phyloP scores from a whole-genome alignment of 2,797 vertebrate genomes.

The Sparus aurata region DNA sequence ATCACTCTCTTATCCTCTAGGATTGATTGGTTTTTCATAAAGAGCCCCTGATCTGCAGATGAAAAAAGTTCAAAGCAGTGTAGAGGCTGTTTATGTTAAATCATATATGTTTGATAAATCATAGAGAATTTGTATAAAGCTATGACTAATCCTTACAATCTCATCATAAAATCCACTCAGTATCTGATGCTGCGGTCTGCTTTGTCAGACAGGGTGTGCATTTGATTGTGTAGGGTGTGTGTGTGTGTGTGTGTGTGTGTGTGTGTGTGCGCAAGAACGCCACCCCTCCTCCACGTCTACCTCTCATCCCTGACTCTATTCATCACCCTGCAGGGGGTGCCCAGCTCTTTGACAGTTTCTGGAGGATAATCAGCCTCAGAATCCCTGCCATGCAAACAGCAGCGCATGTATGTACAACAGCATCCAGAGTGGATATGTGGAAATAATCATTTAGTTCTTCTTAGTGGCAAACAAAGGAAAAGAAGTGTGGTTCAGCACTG shows the following conservation, averaged over 20 bases:
- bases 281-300: conserved; percentile 32
- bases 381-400: conserved; percentile 45
- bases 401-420: conserved; percentile 14
- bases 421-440: conserved; percentile 23
- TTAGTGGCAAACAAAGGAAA: conserved; percentile 47
- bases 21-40: background rate
- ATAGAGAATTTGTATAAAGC: background rate
- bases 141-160: background rate
- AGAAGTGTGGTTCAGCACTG: conserved; percentile 1
- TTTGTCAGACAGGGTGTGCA: conserved; percentile 15
- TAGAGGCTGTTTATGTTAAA: background rate
- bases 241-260: background rate
- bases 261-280: background rate
- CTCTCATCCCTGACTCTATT: conserved; percentile 28
- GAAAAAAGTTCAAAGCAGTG: background rate
- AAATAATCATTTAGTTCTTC: conserved; percentile 49
- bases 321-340: conserved; percentile 59
- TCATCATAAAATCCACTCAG: conserved; percentile 21
- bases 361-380: conserved; percentile 58
- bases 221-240: conserved; percentile 1
- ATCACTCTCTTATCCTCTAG: background rate
- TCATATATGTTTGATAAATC: background rate
- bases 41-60: too few relatives aligned
- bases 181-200: conserved; percentile 8
- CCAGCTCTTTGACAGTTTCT: conserved; percentile 56